A percentile compares a stretch with the other conserved stretches of the same genome.
Conservation (phyloP, 2,113 vertebrate species). For the Lasiurus borealis region DNA sequence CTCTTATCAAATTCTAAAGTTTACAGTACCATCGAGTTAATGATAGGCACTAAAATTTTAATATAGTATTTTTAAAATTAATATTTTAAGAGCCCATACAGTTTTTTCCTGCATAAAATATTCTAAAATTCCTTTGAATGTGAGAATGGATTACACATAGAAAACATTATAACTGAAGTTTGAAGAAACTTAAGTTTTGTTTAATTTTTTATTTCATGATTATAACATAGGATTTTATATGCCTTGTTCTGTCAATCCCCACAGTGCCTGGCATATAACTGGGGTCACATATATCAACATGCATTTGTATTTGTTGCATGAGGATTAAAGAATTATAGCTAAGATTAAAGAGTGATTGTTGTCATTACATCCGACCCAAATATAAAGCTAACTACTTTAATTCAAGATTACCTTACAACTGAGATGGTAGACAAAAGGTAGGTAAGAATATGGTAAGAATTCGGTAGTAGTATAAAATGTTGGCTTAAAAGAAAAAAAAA, state of each 20-base stretch:
- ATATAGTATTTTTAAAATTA: background rate
- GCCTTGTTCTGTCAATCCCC: background rate
- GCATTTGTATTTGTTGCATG: background rate
- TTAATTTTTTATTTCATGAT: constrained; percentile 42
- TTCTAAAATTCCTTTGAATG: background rate
- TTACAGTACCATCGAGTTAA: background rate
- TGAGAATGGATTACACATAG: background rate
- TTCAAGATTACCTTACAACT: background rate
- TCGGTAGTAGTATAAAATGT: background rate
- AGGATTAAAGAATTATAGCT: background rate
- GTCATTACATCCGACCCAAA: background rate
- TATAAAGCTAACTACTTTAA: background rate
- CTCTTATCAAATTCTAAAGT: background rate
- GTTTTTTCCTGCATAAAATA: background rate
- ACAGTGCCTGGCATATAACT: background rate
- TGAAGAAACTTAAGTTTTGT: background rate
- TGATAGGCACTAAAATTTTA: background rate
- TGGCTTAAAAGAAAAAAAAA: background rate
- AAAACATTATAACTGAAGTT: background rate
- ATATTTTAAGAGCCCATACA: background rate
- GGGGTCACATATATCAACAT: background rate
- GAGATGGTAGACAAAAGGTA: constrained; percentile 10
- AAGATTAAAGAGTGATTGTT: background rate
- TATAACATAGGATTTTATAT: background rate
- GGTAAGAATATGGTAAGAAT: background rate